Base-by-base conservation (phyloP, 2,888 invertebrate species). In the Pterostichus niger region DNA sequence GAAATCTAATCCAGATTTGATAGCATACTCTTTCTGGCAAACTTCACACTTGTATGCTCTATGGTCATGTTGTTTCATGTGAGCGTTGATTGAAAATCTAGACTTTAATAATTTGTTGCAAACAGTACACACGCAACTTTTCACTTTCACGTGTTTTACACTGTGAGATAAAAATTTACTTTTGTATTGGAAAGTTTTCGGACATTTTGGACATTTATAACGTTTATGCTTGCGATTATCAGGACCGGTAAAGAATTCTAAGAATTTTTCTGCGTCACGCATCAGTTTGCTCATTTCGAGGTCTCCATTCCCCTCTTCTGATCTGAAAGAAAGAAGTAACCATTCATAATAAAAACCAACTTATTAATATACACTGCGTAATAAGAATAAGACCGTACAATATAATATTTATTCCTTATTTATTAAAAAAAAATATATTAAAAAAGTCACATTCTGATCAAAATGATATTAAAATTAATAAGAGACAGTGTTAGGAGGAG, bases 351-450 rank as follows among this genome's bases (percentile, higher is more conserved):
- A 52, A 54, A 49, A 90, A 88, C 85, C 24, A 59, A 40, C 40
- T 40, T 40, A 40, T 93, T 88, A 49, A 90, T 89, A 86, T 93
- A 93, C 1, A 91, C 90, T 0, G 91, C 91, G 31, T 59, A 31
- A 17, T n/a, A 59, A 59, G 13, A 59, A 59, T 11, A 59, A 24
- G 31, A 31, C 24, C 31, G n/a, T 68, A 71, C 40, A 17, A 71
- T 33, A 71, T 46, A 17, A 71, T 33, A 44, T 46, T 44, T 44
- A 71, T 11, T 68, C n/a, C 44, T 44, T 68, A 68, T 68, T 68
- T 68, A 44, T 44, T 24, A 64, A 35, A 64, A 64, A 64, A 13
- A 64, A 33, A 33, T 6, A 35, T 64, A 40, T 64, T 3, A 40
- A 6, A 13, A 49, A n/a, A 11, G n/a, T 49, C 10, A 49, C 11